Evolutionary conservation across 2,113 vertebrate species (phyloP), one percentile per base, ranked within the genome.

Genomic region (Saccopteryx leptura): DNA sequence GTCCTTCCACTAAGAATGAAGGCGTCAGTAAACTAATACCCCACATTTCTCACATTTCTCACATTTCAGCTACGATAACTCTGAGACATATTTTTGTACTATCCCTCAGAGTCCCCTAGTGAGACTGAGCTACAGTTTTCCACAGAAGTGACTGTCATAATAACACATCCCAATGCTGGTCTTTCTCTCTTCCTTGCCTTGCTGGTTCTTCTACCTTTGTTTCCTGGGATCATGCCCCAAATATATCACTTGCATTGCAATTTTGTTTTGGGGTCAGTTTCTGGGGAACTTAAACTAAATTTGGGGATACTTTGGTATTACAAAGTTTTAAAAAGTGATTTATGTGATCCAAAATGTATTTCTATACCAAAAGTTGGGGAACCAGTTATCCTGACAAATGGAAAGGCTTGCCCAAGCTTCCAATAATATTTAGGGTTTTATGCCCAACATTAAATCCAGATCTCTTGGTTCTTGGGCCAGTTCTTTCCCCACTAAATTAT

Each of bases 401-500:
- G 50, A 91, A 88, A 96, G 54, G 2, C 26, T 82, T 28, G 8
- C 4, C 18, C 10, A 76, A 68, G 52, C 83, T 92, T 21, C 33
- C 54, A 84, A 71, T 80, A 91, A 87, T 68, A 23, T 5, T 90
- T 65, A 74, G 26, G 33, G 33, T 81, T 83, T 17, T 74, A 80
- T 90, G 28, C 2, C 7, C 48, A 89, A 75, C 2, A 9, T 92
- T 84, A 88, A 93, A 76, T 72, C 8, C 52, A 92, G 21, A 17
- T 75, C 60, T 93, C 15, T 76, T 89, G 60, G 46, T 72, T 75
- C 31, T 63, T 83, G 4, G 31, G 60, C 11, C 46, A 90, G 33
- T 66, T 96, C 10, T 93, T 21, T 93, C 52, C 56, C 54, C 50
- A 93, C 6, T 72, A 90, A 86, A 76, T 92, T 84, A 92, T 33